phyloP scores from a whole-genome alignment of 2,888 invertebrate species.

The Drosophila pegasa region DNA sequence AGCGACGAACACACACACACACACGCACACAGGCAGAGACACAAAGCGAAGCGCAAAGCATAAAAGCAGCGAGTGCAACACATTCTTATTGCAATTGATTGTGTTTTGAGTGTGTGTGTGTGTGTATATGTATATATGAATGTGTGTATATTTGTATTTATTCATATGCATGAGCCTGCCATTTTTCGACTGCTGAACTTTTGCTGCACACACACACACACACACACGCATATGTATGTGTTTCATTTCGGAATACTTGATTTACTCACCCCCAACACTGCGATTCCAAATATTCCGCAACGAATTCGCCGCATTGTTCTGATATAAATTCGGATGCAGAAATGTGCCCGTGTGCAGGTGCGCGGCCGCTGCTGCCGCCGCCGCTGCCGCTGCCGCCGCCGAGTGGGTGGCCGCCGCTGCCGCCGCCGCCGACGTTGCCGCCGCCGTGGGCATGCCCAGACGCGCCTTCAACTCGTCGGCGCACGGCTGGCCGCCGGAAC shows the following conservation, averaged over 20 bases:
- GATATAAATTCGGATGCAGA: slow-evolving; percentile 89
- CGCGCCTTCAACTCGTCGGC: slow-evolving; percentile 94
- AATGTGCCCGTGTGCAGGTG: slow-evolving; percentile 85
- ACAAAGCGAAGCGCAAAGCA: slow-evolving; percentile 57
- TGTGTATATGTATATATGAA: background rate
- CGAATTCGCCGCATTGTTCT: slow-evolving; percentile 86
- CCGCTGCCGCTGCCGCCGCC: slow-evolving; percentile 68
- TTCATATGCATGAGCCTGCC: slow-evolving; percentile 46
- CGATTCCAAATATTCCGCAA: slow-evolving; percentile 85
- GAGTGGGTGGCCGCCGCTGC: slow-evolving; percentile 66
- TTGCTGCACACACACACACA: slow-evolving; percentile 12
- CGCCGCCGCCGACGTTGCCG: slow-evolving; percentile 46
- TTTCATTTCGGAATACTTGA: slow-evolving; percentile 7
- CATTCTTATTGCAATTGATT: slow-evolving; percentile 77
- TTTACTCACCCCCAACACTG: slow-evolving; percentile 85
- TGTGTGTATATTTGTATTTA: slow-evolving; percentile 15
- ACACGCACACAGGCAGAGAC: slow-evolving; percentile 47
- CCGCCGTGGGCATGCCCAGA: slow-evolving; percentile 89
- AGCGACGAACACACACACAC: slow-evolving; percentile 52
- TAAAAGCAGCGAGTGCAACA: slow-evolving; percentile 75
- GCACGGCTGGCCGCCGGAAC: slow-evolving; percentile 89
- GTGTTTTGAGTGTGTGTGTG: slow-evolving; percentile 12
- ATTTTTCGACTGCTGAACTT: slow-evolving; percentile 49
- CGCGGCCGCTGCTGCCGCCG: slow-evolving; percentile 72
- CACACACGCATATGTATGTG: background rate